Conservation (phyloP, 2,113 vertebrate species). For the Grus americana region DNA sequence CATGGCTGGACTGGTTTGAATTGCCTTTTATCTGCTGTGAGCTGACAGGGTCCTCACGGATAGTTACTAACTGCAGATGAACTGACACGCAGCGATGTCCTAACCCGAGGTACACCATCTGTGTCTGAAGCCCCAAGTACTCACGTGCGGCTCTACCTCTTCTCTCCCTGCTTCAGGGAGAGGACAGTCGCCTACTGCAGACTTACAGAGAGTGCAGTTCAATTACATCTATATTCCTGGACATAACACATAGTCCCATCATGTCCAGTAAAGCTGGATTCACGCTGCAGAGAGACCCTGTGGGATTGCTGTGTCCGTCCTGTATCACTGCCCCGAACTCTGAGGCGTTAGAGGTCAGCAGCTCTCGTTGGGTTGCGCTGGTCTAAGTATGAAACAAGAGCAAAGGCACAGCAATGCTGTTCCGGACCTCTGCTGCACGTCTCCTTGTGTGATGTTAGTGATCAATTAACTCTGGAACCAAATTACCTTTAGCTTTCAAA, state of each 20-base stretch:
- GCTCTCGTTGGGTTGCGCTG: neutral
- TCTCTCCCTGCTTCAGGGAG: neutral
- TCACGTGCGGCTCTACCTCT: neutral
- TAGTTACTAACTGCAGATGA: neutral
- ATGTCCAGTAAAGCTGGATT: neutral
- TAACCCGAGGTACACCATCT: neutral
- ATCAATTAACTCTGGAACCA: neutral
- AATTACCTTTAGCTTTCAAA: neutral
- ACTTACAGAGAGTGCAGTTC: neutral
- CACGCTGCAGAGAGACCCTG: neutral
- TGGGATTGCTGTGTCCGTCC: neutral
- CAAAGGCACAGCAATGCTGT: neutral
- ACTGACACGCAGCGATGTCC: neutral
- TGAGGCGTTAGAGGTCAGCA: neutral
- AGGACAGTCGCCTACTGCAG: neutral
- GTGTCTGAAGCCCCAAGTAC: neutral
- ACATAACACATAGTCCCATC: rapidly evolving
- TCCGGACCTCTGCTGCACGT: neutral
- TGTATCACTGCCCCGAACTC: neutral
- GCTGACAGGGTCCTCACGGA: neutral
- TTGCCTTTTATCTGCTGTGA: neutral
- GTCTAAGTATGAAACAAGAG: neutral
- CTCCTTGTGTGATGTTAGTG: neutral
- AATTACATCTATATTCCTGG: neutral
- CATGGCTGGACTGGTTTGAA: neutral